phyloP scores from a whole-genome alignment of 2,888 invertebrate species.

The Drosophila kanekoi region DNA sequence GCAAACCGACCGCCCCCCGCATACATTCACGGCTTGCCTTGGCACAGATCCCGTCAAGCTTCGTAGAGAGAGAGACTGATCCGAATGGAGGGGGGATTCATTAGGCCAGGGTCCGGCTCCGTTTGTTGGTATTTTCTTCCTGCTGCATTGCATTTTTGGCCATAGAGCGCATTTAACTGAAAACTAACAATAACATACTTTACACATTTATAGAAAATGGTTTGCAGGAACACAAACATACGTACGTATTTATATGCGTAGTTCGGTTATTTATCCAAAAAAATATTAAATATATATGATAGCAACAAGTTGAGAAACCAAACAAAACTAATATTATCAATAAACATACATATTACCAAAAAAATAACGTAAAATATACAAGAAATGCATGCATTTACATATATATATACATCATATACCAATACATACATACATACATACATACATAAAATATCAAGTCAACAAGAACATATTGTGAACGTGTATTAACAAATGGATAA shows the following conservation, averaged over 20 bases:
- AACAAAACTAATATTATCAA: slow-evolving; percentile 48
- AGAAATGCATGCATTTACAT: slow-evolving; percentile 3
- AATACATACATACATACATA: slow-evolving; percentile 20
- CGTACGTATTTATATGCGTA: slow-evolving; percentile 23
- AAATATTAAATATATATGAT: slow-evolving; percentile 6
- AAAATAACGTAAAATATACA: slow-evolving; percentile 15
- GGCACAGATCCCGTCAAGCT: slow-evolving; percentile 39
- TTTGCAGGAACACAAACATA: slow-evolving; percentile 12
- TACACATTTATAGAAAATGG: slow-evolving; percentile 40
- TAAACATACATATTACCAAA: slow-evolving; percentile 32
- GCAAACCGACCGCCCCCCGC: slow-evolving; percentile 12
- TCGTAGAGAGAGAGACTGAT: slow-evolving; percentile 59
- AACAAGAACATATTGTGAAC: slow-evolving; percentile 74
- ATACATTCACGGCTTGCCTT: slow-evolving; percentile 62
- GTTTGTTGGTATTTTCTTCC: slow-evolving; percentile 21
- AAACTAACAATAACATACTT: slow-evolving; percentile 44
- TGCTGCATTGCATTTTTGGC: slow-evolving; percentile 44
- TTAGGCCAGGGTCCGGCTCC: slow-evolving; percentile 7
- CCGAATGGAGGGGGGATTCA: slow-evolving; percentile 42
- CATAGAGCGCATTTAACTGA: slow-evolving; percentile 48
- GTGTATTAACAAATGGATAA: slow-evolving; percentile 54
- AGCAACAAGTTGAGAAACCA: slow-evolving; percentile 13
- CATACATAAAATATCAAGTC: slow-evolving; percentile 50
- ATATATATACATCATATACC: slow-evolving; percentile 35
- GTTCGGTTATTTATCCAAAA: slow-evolving; percentile 20